A percentile compares a stretch with the other conserved stretches of the same genome.
Conservation (phyloP, 2,888 invertebrate species). For the Tipula vernalis region DNA sequence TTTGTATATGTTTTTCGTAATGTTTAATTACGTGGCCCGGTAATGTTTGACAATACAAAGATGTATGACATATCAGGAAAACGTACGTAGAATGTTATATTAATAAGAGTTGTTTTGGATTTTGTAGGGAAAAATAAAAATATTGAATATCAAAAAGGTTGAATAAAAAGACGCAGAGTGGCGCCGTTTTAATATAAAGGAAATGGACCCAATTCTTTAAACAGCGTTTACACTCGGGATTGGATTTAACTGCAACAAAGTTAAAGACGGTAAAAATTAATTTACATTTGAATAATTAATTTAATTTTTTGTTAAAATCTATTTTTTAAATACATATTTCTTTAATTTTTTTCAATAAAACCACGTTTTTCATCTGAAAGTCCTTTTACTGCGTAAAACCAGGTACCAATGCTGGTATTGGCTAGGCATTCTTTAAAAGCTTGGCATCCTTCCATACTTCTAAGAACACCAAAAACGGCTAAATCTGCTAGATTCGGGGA, state of each 20-base stretch:
- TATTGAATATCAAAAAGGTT: not conserved
- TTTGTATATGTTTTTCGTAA: not conserved
- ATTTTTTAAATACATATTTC: not conserved
- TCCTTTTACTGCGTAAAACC: conserved; percentile 67
- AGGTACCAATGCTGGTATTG: conserved; percentile 55
- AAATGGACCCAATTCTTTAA: too few species aligned
- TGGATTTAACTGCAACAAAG: not conserved
- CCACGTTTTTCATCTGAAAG: conserved; percentile 28
- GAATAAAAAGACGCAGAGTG: not conserved
- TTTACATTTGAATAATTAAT: not conserved
- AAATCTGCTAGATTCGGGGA: conserved; percentile 86
- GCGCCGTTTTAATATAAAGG: not conserved
- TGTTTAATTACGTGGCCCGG: not conserved
- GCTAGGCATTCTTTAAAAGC: conserved; percentile 72
- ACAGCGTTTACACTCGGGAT: too few species aligned
- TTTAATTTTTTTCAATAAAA: not conserved
- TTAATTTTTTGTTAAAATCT: not conserved
- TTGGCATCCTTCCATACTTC: conserved; percentile 84
- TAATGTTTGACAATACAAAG: not conserved
- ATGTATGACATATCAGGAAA: not conserved
- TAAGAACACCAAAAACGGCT: conserved; percentile 78
- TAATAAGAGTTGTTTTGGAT: not conserved
- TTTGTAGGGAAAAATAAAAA: not conserved
- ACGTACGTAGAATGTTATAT: not conserved
- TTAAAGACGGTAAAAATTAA: not conserved